Base-by-base conservation (phyloP, 2,888 invertebrate species). In the Lomographa bimaculata region DNA sequence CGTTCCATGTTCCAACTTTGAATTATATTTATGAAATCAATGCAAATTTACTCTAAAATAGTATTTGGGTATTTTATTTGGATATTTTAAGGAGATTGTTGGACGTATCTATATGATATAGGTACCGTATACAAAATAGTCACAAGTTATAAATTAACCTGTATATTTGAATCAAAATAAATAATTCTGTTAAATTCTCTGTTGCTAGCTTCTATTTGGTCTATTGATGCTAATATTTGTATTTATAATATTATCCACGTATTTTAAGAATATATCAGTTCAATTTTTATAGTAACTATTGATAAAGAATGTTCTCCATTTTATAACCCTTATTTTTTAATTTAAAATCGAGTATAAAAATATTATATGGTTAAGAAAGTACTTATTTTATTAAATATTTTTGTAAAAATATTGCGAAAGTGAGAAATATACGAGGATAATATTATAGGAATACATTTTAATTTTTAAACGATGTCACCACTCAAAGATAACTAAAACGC, bases 401-500 rank as follows among this genome's bases (percentile, higher is more conserved):
- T 23, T 7, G 7, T 7, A 27, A 17, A 21, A n/a, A n/a, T n/a
- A n/a, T n/a, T n/a, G n/a, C n/a, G n/a, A n/a, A n/a, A n/a, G n/a
- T 27, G 23, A 10, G 21, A 30, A 7, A 42, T 33, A 12, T 7
- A 28, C 37, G 46, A 37, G 38, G 47, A 33, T 40, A 30, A 41
- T 36, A 54, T 47, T 52, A 50, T 34, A 26, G 25, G 46, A 50
- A 48, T 42, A 52, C 42, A 28, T 26, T 51, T 47, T 38, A 46
- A 52, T 59, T 60, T 29, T 43, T 48, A 54, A 52, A 56, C 38
- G 50, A 60, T 44, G 37, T 42, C 57, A 68, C 75, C 76, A 79
- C 71, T 60, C 38, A 61, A 75, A 79, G 77, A 79, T 54, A 81
- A 80, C 79, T 79, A 79, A 79, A 79, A 80, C 80, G 78, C 64